Base-by-base conservation (phyloP, 2,113 vertebrate species). In the Rattus rattus region DNA sequence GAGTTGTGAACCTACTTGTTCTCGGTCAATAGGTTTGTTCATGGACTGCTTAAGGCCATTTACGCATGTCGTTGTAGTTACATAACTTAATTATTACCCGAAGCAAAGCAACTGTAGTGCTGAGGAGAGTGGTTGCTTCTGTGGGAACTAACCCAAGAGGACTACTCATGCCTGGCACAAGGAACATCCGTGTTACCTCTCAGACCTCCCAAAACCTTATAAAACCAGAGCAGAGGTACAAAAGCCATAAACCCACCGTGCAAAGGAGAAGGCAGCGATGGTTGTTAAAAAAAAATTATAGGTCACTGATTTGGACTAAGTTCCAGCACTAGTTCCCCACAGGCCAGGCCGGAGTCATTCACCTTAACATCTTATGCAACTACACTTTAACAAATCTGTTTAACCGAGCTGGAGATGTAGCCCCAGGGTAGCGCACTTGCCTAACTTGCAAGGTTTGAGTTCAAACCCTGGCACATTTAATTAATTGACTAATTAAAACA, bases 51-150 rank as follows among this genome's bases (percentile, higher is more conserved):
- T 93, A 90, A 80, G 84, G 76, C 13, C 81, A 39, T 39, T 39
- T 84, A 36, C 92, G 88, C 24, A 84, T 39, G 14, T 33, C 65
- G 52, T 47, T 86, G 17, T 83, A 88, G 92, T 94, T 54, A 95
- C n/a, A 83, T 87, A 86, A 96, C 83, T 89, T 85, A 90, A 92
- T 94, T 94, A 94, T 94, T 91, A 72, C n/a, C 84, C 70, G 88
- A 93, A 26, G 28, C 52, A 91, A 91, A 93, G 75, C 36, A 96
- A 79, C 30, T 12, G 39, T 67, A 63, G 52, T 92, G 43, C 73
- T 77, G 39, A 83, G 80, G 33, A 89, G 36, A 72, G 26, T 3
- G 30, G 14, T 63, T 39, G 75, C 94, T 96, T 88, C 70, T 86
- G 22, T 91, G 77, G 54, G 56, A 91, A 79, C 52, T 63, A 61